Conservation (phyloP, 2,888 invertebrate genomes). For the Polymixis flavicincta region DNA sequence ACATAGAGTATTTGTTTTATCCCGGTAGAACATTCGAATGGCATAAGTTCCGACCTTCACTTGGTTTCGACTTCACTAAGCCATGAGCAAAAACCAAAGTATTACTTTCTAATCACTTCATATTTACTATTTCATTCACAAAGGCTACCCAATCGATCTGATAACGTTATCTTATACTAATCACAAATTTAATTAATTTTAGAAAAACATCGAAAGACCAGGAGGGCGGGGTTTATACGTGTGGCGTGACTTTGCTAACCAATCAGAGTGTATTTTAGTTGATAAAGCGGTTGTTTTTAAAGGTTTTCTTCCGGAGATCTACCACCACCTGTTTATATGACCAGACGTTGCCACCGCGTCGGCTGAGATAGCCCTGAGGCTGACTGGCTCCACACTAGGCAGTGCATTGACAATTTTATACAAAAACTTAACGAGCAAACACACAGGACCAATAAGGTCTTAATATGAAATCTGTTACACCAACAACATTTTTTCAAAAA, state of each 20-base stretch:
- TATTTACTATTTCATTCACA: conserved; percentile 16
- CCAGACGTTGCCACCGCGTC: neutral
- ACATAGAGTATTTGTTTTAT: too few species aligned
- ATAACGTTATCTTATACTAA: conserved; percentile 9
- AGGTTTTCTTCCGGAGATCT: neutral
- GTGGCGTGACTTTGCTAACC: conserved; percentile 11
- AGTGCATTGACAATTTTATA: too few species aligned
- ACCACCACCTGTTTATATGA: neutral
- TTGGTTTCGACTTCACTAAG: neutral
- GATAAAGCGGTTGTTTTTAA: neutral
- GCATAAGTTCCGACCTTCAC: neutral
- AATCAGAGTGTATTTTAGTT: conserved; percentile 10
- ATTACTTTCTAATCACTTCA: neutral
- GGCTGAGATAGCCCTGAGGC: neutral
- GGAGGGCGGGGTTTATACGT: conserved; percentile 9
- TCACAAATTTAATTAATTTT: neutral
- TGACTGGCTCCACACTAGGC: too few species aligned
- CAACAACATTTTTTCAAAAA: too few species aligned
- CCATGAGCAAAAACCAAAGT: neutral
- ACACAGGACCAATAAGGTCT: too few species aligned
- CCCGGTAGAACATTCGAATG: neutral
- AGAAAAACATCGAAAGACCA: conserved; percentile 24
- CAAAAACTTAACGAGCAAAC: too few species aligned
- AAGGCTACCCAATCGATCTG: neutral
- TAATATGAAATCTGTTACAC: too few species aligned